Evolutionary conservation across 2,797 vertebrate genomes (phyloP).

Genomic region (Silurus lanzhouensis): DNA sequence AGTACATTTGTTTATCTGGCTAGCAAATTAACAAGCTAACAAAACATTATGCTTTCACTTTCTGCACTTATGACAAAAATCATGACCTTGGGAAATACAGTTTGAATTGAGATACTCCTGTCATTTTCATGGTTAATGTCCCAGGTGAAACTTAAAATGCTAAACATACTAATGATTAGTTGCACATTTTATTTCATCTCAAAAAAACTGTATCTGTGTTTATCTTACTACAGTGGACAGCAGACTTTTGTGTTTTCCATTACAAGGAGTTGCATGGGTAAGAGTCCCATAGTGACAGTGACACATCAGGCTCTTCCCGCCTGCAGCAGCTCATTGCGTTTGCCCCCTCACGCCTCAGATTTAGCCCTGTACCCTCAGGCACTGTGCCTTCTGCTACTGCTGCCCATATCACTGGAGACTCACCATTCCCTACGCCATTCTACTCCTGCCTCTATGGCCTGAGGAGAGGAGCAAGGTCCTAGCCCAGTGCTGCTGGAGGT

Average conservation of each 20-base stretch:
- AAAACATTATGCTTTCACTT: no score
- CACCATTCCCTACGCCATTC: conserved; percentile 35
- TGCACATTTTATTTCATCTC: background rate
- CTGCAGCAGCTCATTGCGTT: conserved; percentile 55
- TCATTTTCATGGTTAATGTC: background rate
- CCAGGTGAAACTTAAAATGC: background rate
- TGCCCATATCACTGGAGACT: conserved; percentile 43
- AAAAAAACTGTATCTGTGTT: background rate
- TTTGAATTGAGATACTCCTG: background rate
- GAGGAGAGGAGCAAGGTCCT: conserved; percentile 53
- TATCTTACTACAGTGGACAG: background rate
- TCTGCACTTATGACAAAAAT: no score
- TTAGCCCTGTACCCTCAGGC: conserved; percentile 54
- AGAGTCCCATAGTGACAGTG: conserved; percentile 47
- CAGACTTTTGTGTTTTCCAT: conserved; percentile 39
- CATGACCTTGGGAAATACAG: background rate
- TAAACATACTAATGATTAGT: background rate
- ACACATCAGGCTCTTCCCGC: conserved; percentile 43
- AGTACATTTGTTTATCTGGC: no score
- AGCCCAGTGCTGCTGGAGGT: conserved; percentile 31
- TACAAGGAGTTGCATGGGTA: conserved; percentile 33
- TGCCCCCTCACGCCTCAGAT: conserved; percentile 55
- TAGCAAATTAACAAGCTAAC: no score
- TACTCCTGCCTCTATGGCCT: conserved; percentile 43
- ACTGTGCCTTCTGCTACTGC: conserved; percentile 43